These are phyloP conservation scores for Hoplostethus mediterraneus DNA, from an alignment of 2,797 vertebrate species.

Conservation along the genomic window DNA sequence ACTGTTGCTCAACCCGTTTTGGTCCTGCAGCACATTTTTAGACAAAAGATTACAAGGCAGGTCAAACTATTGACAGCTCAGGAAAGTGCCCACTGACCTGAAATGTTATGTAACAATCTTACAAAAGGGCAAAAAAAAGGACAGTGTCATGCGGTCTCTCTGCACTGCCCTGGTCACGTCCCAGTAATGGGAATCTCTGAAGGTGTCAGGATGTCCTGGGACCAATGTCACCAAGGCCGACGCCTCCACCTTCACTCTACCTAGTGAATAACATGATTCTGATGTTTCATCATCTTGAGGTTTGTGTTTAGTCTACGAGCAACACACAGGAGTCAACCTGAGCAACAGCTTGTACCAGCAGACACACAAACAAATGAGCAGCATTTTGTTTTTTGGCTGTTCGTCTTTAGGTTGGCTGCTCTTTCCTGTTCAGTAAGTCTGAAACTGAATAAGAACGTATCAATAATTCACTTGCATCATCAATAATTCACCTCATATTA, in stretches of 20 bases:
- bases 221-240: no score
- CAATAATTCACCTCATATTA: background rate
- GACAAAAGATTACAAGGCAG: background rate
- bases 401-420: background rate
- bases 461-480: background rate
- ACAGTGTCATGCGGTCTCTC: no score
- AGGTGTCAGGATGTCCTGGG: no score
- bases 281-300: background rate
- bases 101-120: no score
- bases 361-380: constrained; percentile 14
- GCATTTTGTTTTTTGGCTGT: constrained; percentile 1
- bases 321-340: background rate
- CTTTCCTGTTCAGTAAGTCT: constrained; percentile 8
- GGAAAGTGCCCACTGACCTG: background rate
- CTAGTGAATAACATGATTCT: no score
- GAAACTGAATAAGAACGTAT: background rate
- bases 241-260: no score
- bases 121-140: no score
- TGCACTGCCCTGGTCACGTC: no score
- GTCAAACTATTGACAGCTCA: background rate
- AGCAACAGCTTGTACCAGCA: background rate
- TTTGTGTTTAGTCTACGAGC: background rate
- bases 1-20: background rate
- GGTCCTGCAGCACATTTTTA: background rate
- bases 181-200: no score